phyloP scores from a whole-genome alignment of 2,888 invertebrate genomes.

The Spisula solida region DNA sequence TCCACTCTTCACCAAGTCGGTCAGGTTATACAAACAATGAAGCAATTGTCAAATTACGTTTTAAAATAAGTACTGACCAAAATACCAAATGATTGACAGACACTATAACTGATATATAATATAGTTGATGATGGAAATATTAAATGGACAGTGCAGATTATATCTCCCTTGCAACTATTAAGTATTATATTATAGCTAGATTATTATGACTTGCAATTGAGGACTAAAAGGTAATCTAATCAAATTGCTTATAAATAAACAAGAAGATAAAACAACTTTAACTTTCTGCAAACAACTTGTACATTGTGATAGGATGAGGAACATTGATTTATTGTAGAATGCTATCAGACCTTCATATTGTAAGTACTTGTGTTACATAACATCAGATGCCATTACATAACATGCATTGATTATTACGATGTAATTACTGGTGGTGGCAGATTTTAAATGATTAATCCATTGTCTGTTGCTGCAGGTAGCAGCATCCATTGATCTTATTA shows the following conservation, averaged over 20 bases:
- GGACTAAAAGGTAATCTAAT: too few relatives aligned
- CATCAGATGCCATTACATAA: neutral
- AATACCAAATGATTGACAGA: too few relatives aligned
- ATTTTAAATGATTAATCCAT: neutral
- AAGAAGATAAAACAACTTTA: neutral
- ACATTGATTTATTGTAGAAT: neutral
- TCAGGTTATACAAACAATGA: too few relatives aligned
- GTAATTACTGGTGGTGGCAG: neutral
- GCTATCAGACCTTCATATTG: neutral
- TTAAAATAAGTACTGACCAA: too few relatives aligned
- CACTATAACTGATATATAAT: too few relatives aligned
- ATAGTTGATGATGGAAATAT: too few relatives aligned
- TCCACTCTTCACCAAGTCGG: too few relatives aligned
- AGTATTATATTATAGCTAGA: too few relatives aligned
- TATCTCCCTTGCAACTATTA: too few relatives aligned
- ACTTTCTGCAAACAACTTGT: neutral
- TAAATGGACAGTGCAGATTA: too few relatives aligned
- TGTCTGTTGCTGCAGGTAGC: neutral
- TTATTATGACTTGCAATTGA: too few relatives aligned
- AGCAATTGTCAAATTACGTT: too few relatives aligned
- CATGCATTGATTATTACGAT: neutral
- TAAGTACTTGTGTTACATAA: neutral
- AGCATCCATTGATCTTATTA: slow-evolving; percentile 6
- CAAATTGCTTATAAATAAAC: neutral
- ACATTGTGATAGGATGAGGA: neutral